phyloP scores from a whole-genome alignment of 2,113 vertebrate genomes.

The Nycticryphes semicollaris region DNA sequence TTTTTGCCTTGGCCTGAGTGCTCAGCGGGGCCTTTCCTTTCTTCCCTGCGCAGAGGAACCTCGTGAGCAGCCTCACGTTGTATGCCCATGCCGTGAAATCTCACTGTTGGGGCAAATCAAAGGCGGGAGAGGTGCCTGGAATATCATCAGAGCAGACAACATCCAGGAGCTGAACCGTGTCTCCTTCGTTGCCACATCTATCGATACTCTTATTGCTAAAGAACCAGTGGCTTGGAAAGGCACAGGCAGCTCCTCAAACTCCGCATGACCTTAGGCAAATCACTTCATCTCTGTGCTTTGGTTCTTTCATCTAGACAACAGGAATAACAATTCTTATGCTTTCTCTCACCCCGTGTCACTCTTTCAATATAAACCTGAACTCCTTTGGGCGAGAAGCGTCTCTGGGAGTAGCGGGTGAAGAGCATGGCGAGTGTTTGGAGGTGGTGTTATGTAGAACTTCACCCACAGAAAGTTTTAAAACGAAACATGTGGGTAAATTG shows the following conservation, averaged over 20 bases:
- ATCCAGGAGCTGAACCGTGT: background rate
- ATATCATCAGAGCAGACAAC: background rate
- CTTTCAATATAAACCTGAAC: background rate
- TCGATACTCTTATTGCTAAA: background rate
- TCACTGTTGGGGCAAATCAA: background rate
- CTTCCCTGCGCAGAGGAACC: background rate
- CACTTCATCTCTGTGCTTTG: constrained; percentile 1
- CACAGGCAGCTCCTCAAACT: background rate
- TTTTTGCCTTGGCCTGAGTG: background rate
- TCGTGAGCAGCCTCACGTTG: background rate
- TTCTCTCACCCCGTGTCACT: background rate
- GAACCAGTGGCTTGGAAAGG: background rate
- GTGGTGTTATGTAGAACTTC: background rate
- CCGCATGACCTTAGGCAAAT: background rate
- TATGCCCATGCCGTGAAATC: background rate
- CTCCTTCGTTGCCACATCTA: background rate
- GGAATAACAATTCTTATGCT: background rate
- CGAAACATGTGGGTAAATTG: background rate
- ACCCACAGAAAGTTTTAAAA: background rate
- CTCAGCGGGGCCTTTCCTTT: background rate
- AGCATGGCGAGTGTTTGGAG: background rate
- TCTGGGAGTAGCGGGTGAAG: background rate
- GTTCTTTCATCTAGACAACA: constrained; percentile 3
- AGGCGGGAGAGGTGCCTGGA: background rate
- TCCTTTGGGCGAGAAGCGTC: constrained; percentile 21